Evolutionary conservation across 92 coral and sea anemone species (phyloP), one percentile per base, ranked within the genome.

Genomic region (Actinernus sp.): DNA sequence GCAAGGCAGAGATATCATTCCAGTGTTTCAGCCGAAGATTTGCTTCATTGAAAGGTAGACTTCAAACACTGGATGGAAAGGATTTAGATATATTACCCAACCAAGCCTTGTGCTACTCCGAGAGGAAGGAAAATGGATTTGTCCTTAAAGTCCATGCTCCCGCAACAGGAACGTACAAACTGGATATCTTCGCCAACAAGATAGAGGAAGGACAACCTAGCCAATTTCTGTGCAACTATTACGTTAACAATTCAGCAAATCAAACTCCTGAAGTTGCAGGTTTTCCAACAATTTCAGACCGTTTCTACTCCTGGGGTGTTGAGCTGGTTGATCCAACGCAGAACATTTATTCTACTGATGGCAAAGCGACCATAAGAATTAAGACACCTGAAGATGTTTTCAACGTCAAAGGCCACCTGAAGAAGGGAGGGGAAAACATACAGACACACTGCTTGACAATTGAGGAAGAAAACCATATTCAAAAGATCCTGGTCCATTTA

Each of bases 111-210:
- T 74, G 72, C 4, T 61, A 1, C 43, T 26, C 88, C 3, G 82
- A 63, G 49, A 55, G 45, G 31, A 67, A 59, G 22, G 44, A 74
- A 1, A 63, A 18, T 17, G 84, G 81, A 2, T 81, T 82, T 26
- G 40, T 53, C 14, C 49, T 90, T 22, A 61, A 55, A 9, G 80
- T 79, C 25, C 93, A 81, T 36, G 63, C 81, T 4, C 79, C 88
- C 4, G 33, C 47, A 2, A 59, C 83, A 1, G 92, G 89, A 17
- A 60, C 71, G 2, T 90, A 90, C 71, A 59, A 31, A 13, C 39
- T 90, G 43, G 82, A 81, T 14, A 28, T 86, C 38, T 90, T 79
- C 52, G 89, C 89, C 1, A 71, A 80, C 59, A 49, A 74, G 21
- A 52, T 12, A 3, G 85, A 65, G 21, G 78, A 68, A 22, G 76